Evolutionary conservation across 2,888 invertebrate species (phyloP).

Genomic region (Limnephilus auricula): DNA sequence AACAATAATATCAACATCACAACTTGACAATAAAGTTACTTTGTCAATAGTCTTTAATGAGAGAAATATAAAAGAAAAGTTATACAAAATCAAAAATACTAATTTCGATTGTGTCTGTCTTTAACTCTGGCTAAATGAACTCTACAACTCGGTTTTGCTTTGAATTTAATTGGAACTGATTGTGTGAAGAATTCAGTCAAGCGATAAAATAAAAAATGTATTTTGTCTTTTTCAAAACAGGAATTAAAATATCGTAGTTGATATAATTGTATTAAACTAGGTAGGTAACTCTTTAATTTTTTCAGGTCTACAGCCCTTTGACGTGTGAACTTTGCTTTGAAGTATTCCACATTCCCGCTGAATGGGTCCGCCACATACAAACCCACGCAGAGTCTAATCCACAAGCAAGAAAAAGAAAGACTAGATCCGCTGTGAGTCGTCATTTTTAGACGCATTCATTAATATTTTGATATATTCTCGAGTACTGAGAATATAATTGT

Average conservation of each 20-base stretch:
- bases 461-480: not conserved
- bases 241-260: no score
- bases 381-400: constrained; percentile 83
- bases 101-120: no score
- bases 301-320: constrained; percentile 83
- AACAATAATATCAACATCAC: constrained; percentile 49
- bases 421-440: constrained; percentile 74
- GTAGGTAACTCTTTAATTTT: not conserved
- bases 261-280: no score
- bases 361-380: constrained; percentile 91
- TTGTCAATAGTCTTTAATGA: not conserved
- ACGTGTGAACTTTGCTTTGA: constrained; percentile 91
- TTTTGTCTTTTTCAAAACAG: no score
- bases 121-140: no score
- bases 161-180: no score
- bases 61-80: no score
- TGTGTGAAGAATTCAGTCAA: no score
- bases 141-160: no score
- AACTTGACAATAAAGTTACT: not conserved
- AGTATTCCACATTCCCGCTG: constrained; percentile 88
- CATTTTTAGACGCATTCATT: not conserved
- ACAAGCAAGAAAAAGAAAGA: constrained; percentile 79
- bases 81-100: no score
- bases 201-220: no score
- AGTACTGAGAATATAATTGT: no score